A percentile compares a stretch with the other conserved stretches of the same genome.
phyloP scores from a whole-genome alignment of 2,888 invertebrate genomes.

The Onchidella celtica region DNA sequence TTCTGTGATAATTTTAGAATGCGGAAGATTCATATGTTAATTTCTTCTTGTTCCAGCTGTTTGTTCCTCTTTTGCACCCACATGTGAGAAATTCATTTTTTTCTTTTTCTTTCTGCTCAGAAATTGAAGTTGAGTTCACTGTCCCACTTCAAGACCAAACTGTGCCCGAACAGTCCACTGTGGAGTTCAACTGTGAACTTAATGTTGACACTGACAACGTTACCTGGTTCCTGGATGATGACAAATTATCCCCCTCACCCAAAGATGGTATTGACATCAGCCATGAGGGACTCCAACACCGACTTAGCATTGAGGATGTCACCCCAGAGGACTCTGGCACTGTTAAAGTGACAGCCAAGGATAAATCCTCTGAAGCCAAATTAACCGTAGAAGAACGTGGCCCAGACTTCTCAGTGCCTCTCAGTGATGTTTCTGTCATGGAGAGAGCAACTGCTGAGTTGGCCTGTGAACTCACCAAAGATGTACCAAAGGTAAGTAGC shows the following conservation, averaged over 20 bases:
- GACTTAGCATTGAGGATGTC: conserved; percentile 62
- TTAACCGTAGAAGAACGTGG: conserved; percentile 65
- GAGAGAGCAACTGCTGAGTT: conserved; percentile 83
- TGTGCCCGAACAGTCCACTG: conserved; percentile 75
- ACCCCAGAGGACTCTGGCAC: conserved; percentile 61
- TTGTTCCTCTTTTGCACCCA: neutral
- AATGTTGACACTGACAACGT: conserved; percentile 89
- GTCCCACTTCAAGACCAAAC: conserved; percentile 89
- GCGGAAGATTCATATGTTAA: too few relatives aligned
- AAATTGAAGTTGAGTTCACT: conserved; percentile 94
- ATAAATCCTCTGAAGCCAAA: conserved; percentile 60
- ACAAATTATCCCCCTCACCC: conserved; percentile 77
- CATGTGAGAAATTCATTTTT: neutral
- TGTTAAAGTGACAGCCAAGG: conserved; percentile 58
- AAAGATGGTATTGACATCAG: conserved; percentile 60
- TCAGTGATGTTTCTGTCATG: conserved; percentile 69
- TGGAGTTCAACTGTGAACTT: conserved; percentile 89
- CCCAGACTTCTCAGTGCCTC: conserved; percentile 67
- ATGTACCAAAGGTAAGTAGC: conserved; percentile 86
- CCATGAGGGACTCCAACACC: conserved; percentile 61
- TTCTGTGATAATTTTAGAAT: too few relatives aligned
- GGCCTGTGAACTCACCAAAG: conserved; percentile 94
- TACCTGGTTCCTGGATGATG: conserved; percentile 85
- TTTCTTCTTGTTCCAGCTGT: neutral
- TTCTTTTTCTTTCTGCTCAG: conserved; percentile 73